Conservation (phyloP, 2,113 vertebrate species). For the Bufo gargarizans region DNA sequence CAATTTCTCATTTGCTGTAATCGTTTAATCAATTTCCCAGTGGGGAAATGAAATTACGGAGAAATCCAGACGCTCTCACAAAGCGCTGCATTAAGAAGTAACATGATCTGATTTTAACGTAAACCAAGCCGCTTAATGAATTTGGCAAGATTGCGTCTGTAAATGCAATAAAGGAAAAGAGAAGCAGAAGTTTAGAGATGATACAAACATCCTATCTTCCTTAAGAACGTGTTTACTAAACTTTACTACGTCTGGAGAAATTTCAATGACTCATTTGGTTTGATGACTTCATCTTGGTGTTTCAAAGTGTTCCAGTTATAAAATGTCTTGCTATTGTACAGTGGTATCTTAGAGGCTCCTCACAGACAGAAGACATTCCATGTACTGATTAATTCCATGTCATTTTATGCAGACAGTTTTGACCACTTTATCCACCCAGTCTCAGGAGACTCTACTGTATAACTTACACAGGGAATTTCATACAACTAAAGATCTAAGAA, state of each 20-base stretch:
- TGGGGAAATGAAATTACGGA: not conserved
- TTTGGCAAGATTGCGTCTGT: constrained; percentile 35
- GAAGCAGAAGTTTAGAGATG: constrained; percentile 22
- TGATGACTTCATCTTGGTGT: constrained; percentile 16
- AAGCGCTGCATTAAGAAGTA: not conserved
- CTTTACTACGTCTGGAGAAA: constrained; percentile 31
- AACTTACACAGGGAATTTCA: not conserved
- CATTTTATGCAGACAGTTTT: not conserved
- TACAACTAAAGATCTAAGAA: not conserved
- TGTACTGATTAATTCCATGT: not conserved
- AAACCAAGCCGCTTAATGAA: constrained; percentile 16
- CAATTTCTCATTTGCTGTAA: not conserved
- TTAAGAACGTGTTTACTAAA: constrained; percentile 46
- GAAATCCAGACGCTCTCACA: not conserved
- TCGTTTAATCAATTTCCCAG: not conserved
- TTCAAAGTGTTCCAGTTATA: constrained; percentile 32
- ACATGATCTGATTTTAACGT: constrained; percentile 15
- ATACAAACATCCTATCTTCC: constrained; percentile 44
- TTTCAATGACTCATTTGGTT: constrained; percentile 38
- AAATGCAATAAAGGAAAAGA: constrained; percentile 35
- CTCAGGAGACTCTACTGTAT: not conserved
- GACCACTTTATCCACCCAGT: not conserved
- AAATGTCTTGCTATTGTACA: constrained; percentile 4
- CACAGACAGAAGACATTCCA: not conserved
- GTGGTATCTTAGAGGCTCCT: not conserved